Evolutionary conservation across 2,888 invertebrate species (phyloP), one percentile per base, ranked within the genome.

Genomic region (Volucella inflata): DNA sequence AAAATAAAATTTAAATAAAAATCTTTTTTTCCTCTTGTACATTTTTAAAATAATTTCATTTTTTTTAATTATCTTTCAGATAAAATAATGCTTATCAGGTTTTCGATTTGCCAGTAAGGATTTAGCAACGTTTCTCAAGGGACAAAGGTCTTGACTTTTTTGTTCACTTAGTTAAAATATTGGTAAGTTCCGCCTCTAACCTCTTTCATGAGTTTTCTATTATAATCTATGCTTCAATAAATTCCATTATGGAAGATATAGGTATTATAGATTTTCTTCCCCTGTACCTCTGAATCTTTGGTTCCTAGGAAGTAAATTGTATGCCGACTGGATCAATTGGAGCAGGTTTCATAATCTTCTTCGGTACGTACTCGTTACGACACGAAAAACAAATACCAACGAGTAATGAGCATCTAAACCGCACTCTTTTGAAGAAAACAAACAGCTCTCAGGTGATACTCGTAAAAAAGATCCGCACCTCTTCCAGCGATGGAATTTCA

Each of bases 401-500:
- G 30, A 30, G 30, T 78, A 64, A 64, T 64, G 70, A 70, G 64
- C 77, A 70, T 76, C 36, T 55, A 57, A 48, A 70, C 70, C 78
- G 78, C 78, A 70, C 64, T 64, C 70, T 50, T 60, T 64, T 38
- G 42, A 62, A 53, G 38, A 16, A 21, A n/a, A 8, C 30, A 46
- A 30, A n/a, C 12, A 36, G 36, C 46, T 46, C 44, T 44, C 17
- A 4, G 46, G 36, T 62, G 48, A 38, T 53, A 62, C 57, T 30
- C 2, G 30, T 30, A 78, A 78, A 78, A 53, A 64, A 48, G 64
- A 55, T 64, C 70, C 78, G 64, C 78, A 71, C 64, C 78, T 78
- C 78, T 62, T 46, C 9, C 64, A 64, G 57, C 70, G 40, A 71
- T 71, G 70, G 78, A 71, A 78, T 78, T 78, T 78, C 78, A 78